These are phyloP conservation scores for Ferrisia virgata DNA, from an alignment of 2,888 invertebrate species.

Conservation along the genomic window DNA sequence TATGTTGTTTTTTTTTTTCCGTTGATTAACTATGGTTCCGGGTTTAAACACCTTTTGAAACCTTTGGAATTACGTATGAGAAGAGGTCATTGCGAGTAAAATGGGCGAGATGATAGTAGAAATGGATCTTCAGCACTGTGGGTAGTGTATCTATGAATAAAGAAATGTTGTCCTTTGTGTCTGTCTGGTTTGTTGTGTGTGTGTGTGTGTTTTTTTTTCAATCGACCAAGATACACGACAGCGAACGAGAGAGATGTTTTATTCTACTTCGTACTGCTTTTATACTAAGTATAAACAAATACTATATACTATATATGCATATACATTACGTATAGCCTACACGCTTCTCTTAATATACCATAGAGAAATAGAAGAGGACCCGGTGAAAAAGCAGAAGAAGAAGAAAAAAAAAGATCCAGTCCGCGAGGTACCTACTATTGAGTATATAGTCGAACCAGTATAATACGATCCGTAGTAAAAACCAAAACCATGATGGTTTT, in stretches of 20 bases:
- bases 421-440: neutral
- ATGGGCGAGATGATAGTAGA: neutral
- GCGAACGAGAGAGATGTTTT: neutral
- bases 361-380: neutral
- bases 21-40: neutral
- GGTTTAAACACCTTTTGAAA: neutral
- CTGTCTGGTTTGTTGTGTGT: neutral
- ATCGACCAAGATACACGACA: neutral
- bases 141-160: neutral
- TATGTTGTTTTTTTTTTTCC: too few relatives aligned
- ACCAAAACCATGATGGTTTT: neutral
- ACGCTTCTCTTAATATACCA: neutral
- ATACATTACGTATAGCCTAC: neutral
- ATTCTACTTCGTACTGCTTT: too few relatives aligned
- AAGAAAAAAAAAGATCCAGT: neutral
- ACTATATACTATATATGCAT: neutral
- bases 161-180: neutral
- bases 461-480: neutral
- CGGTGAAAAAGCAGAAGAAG: too few relatives aligned
- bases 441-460: neutral
- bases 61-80: neutral
- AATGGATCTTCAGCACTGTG: too few relatives aligned
- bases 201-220: neutral
- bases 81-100: neutral
- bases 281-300: neutral